phyloP scores from a whole-genome alignment of 2,113 vertebrate species.

The Fregata magnificens region DNA sequence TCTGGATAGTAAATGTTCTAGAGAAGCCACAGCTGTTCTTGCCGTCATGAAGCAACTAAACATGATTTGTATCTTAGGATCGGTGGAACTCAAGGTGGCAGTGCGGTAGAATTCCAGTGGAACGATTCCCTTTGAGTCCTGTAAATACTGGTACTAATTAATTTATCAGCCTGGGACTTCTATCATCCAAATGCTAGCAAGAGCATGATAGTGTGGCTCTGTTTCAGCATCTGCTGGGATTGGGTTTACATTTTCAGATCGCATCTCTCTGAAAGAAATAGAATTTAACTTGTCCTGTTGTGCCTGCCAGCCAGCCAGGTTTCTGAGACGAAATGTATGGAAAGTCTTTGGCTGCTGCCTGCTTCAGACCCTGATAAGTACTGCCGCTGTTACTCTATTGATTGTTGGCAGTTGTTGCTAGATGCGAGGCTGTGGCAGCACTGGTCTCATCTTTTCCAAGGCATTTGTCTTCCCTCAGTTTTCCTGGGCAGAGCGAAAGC shows the following conservation, averaged over 20 bases:
- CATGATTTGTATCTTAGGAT: background rate
- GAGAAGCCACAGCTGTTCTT: background rate
- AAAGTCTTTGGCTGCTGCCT: background rate
- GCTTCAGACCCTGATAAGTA: background rate
- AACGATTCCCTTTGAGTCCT: background rate
- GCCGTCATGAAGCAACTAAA: background rate
- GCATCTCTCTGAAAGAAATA: background rate
- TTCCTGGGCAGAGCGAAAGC: background rate
- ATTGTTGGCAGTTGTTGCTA: background rate
- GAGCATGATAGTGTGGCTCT: background rate
- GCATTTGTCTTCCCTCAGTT: background rate
- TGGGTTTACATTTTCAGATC: background rate
- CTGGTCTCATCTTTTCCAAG: background rate
- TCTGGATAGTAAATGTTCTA: background rate
- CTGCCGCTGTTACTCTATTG: fast-evolving
- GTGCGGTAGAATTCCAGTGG: background rate
- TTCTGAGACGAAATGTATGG: background rate
- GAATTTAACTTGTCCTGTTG: background rate
- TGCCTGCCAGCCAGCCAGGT: background rate
- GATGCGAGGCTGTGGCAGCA: background rate
- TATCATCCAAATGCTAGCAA: background rate
- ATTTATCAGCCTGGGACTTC: background rate
- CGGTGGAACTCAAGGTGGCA: background rate
- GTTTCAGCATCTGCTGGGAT: background rate
- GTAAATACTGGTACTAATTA: background rate